Evolutionary conservation across 2,888 invertebrate species (phyloP), one percentile per base, ranked within the genome.

Genomic region (Operophtera brumata): DNA sequence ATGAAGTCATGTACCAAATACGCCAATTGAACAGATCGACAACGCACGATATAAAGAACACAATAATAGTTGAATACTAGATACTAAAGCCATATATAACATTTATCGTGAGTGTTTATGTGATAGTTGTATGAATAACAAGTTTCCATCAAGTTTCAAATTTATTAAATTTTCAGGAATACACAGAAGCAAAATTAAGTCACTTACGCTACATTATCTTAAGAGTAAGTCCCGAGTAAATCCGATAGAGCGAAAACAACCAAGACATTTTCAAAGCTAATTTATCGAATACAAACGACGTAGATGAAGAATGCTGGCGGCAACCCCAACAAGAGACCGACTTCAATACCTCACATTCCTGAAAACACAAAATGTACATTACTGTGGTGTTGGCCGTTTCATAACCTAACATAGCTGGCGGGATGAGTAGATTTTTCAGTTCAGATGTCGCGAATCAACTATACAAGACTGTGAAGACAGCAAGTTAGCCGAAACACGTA

Each of bases 151-250:
- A 66, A 69, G 67, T 74, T 67, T 67, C 66, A 65, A 69, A 69
- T 81, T 79, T 77, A 78, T 82, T 82, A 71, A 73, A 66, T 66
- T 75, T 67, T 64, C 67, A 71, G 64, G 73, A 71, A 70, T 57
- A 57, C 57, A 73, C 80, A 80, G 77, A 83, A 73, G 70, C 77
- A 76, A 77, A 65, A 78, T 75, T 69, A 59, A 69, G 76, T 77
- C 70, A 73, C 83, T 85, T 86, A 86, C 56, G 65, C 80, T 85
- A 82, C 66, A 70, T 78, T 82, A 84, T 67, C 69, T 77, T 82
- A 80, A 28, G 67, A 63, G 68, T 80, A 80, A 71, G 82, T n/a
- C n/a, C n/a, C 77, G 30, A 52, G 68, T 72, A 68, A 75, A 73
- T 43, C 49, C 57, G 46, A 63, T 71, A 67, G 71, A 71, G 71